Base-by-base conservation (phyloP, 2,797 vertebrate genomes). In the Melanotaenia pygmaea region DNA sequence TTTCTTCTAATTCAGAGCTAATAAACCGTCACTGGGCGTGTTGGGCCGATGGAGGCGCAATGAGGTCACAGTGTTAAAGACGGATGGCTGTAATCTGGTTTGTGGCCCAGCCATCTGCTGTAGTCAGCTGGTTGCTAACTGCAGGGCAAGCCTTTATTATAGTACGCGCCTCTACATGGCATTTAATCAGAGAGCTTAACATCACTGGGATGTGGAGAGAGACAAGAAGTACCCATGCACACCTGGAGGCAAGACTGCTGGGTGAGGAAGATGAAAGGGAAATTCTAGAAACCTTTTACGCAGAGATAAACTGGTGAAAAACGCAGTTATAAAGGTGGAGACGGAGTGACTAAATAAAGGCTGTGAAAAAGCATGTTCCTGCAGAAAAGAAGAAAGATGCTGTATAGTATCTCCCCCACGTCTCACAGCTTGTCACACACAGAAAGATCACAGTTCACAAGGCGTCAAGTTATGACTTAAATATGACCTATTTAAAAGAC, bases 71-170 rank as follows among this genome's bases (percentile, higher is more conserved):
- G 70, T 67, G 64, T 74, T 91, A 89, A 93, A 94, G 94, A 93
- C 76, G 88, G 88, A 94, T 94, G 86, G 85, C 74, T 91, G 80
- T 94, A 94, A 95, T 94, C 93, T 91, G 80, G 86, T 90, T 89
- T 91, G 91, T 79, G 72, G 81, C 85, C 83, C 59, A 47, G 76
- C 92, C 94, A 95, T 94, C 94, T 95, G 94, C 91, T 88, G 76
- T 62, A 90, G 90, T 94, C 93, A 94, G 92, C 92, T 92, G 92
- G 68, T 82, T 77, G 88, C 90, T 91, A 86, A 92, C 86, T 78
- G 87, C 87, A 77, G 82, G 81, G 72, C 81, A 71, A 67, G 81
- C 80, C 79, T 86, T 87, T 87, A 86, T 83, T 90, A 79, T 86
- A 81, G 68, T 54, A 74, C 26, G 3, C 72, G 53, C 81, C 70